Conservation (phyloP, 2,113 vertebrate genomes). For the Tamias sibiricus region DNA sequence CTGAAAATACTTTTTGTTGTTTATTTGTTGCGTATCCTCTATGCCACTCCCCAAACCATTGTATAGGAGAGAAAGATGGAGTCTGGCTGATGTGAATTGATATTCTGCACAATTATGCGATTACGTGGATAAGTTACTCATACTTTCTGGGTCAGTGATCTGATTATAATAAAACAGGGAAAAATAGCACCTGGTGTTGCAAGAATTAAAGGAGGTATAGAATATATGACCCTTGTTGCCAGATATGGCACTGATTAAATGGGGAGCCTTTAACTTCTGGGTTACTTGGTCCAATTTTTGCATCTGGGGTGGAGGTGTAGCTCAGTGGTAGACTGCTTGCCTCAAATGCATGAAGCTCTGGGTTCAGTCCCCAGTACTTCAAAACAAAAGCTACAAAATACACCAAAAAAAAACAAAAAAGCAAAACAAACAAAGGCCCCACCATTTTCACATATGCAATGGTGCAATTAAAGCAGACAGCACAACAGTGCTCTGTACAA, state of each 20-base stretch:
- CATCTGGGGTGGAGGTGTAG: not conserved
- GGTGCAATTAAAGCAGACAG: not conserved
- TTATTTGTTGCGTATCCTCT: not conserved
- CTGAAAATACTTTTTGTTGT: not conserved
- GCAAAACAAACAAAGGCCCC: too few relatives aligned
- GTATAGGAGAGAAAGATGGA: not conserved
- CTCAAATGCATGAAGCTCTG: not conserved
- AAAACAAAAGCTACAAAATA: not conserved
- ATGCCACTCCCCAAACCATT: not conserved
- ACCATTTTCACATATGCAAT: not conserved
- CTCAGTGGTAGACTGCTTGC: not conserved
- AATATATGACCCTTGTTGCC: not conserved
- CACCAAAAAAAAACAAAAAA: too few relatives aligned
- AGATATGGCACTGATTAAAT: not conserved
- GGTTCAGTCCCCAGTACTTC: not conserved
- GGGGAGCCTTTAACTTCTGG: not conserved
- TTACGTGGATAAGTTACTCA: not conserved
- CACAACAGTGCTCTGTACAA: too few relatives aligned
- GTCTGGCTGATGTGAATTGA: constrained; percentile 12
- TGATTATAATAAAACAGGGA: not conserved
- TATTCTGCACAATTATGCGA: constrained; percentile 13
- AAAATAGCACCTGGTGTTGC: not conserved
- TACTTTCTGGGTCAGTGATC: not conserved
- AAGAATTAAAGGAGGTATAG: not conserved
- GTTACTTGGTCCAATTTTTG: not conserved